Base-by-base conservation (phyloP, 2,888 invertebrate genomes). In the Eilema caniola region DNA sequence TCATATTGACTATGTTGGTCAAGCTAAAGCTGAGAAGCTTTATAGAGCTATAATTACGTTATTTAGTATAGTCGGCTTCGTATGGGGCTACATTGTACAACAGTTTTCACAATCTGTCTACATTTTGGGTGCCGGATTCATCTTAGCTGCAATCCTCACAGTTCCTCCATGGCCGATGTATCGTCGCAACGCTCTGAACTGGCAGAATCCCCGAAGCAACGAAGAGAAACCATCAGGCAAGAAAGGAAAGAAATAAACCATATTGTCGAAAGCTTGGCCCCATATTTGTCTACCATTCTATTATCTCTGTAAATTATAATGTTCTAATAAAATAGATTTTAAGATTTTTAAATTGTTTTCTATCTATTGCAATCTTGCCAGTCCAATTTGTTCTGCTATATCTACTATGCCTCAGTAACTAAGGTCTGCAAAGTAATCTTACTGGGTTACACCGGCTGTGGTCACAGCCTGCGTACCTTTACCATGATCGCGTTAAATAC, bases 101-200 rank as follows among this genome's bases (percentile, higher is more conserved):
- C 98, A 99, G 90, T 99, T 99, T 89, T 99, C 99, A 0, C 98
- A 98, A 90, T 99, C 99, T 1, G 98, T 99, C 41, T 98, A 98
- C 86, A 98, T 99, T 86, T 95, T 99, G 65, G 98, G 98, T 47
- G 98, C 98, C 84, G 99, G 99, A 76, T 99, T 99, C 87, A 95
- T 98, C 1, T 93, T 99, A 76, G 98, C 99, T 62, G 97, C 98
- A 59, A 93, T 99, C 86, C 90, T 99, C 62, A 98, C 98, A 0
- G 97, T 99, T 84, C 99, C 99, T 33, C 99, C 99, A n/a, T 99
- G 99, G 99, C 98, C 99, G 0, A 97, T 99, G 96, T 99, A 98
- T 87, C 96, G 99, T 76, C 96, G 97, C 76, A 98, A 98, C 87
- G 97, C 99, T 3, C 93, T 99, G 8, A 97, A 97, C 76, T 99